A percentile compares a stretch with the other conserved stretches of the same genome.
These are phyloP conservation scores for Hyles lineata DNA, from an alignment of 2,888 invertebrate genomes.

Conservation along the genomic window DNA sequence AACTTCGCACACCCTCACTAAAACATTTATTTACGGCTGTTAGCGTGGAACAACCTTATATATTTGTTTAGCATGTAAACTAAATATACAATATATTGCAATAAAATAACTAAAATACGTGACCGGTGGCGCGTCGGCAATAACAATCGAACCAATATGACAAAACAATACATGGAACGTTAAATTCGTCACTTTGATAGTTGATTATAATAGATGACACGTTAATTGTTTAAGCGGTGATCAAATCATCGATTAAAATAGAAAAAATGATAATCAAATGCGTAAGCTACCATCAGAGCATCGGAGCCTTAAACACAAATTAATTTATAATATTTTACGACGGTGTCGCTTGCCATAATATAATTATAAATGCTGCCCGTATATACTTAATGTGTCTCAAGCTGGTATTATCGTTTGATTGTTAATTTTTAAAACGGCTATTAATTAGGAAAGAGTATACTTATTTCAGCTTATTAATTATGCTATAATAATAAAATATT, in stretches of 20 bases:
- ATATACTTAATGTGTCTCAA: not conserved
- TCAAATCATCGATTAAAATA: conserved; percentile 49
- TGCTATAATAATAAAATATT: not conserved
- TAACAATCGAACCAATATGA: conserved; percentile 22
- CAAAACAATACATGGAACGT: conserved; percentile 27
- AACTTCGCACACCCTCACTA: conserved; percentile 13
- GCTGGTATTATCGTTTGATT: not conserved
- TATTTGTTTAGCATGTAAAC: conserved; percentile 23
- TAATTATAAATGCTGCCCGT: not conserved
- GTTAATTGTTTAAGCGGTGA: conserved; percentile 36
- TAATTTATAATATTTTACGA: conserved; percentile 48
- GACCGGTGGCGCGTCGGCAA: conserved; percentile 43
- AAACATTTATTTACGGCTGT: not conserved
- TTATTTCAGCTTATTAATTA: not conserved
- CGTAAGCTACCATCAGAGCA: conserved; percentile 38
- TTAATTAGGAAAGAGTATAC: not conserved
- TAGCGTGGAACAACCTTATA: conserved; percentile 4
- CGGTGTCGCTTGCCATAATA: conserved; percentile 14
- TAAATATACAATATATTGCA: conserved; percentile 25
- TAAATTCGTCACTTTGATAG: conserved; percentile 14
- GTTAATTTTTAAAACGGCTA: conserved; percentile 2
- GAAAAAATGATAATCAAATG: conserved; percentile 44
- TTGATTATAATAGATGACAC: conserved; percentile 19
- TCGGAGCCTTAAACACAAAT: conserved; percentile 40
- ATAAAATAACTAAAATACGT: conserved; percentile 39